Evolutionary conservation across 2,113 vertebrate genomes (phyloP).

Genomic region (Sceloporus tristichus): DNA sequence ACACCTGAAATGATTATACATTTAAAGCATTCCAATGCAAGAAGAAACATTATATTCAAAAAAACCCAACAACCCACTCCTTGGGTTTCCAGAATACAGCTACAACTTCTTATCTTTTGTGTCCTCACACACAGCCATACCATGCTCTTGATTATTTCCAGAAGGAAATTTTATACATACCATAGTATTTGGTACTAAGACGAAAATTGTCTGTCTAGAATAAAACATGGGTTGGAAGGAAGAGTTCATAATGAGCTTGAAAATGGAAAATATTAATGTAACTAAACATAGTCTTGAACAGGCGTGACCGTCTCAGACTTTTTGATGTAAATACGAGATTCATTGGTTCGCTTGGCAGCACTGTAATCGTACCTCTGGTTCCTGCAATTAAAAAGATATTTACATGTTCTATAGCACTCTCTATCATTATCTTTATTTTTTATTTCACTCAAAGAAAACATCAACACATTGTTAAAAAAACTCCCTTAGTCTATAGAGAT

Average conservation of each 20-base stretch:
- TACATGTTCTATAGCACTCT: background rate
- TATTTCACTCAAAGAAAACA: background rate
- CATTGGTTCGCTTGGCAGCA: conserved; percentile 40
- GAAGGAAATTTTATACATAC: background rate
- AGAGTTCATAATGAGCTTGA: conserved; percentile 31
- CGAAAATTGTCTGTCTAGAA: conserved; percentile 33
- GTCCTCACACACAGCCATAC: background rate
- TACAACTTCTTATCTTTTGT: conserved; percentile 40
- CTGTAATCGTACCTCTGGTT: conserved; percentile 49
- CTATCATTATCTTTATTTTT: background rate
- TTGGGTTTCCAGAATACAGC: conserved; percentile 24
- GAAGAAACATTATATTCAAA: conserved; percentile 49
- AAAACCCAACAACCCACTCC: background rate
- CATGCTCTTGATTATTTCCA: conserved; percentile 39
- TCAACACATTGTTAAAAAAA: background rate
- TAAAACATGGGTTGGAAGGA: background rate
- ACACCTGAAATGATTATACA: conserved; percentile 41
- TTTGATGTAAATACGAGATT: conserved; percentile 51
- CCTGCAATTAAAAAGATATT: conserved; percentile 62
- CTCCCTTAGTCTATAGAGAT: background rate
- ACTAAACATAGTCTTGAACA: conserved; percentile 72
- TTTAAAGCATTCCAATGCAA: conserved; percentile 27
- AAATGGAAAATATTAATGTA: background rate
- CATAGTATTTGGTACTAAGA: conserved; percentile 41
- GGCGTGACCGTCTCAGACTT: conserved; percentile 27